Conservation (phyloP, 35 echinoderm and acorn worm genomes). For the Lytechinus variegatus region DNA sequence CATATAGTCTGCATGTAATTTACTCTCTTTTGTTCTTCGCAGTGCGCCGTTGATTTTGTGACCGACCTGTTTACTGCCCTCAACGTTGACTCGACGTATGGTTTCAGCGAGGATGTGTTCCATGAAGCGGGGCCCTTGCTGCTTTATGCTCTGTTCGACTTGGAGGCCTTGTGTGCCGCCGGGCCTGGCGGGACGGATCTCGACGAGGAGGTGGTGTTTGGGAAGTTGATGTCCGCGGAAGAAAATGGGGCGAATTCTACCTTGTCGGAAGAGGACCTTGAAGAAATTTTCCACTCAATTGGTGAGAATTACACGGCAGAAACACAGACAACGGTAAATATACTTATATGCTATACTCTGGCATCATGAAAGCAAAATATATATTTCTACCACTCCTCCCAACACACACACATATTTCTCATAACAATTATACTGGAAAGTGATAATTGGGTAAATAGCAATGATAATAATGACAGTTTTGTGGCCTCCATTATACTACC, state of each 20-base stretch:
- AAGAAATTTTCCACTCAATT: neutral
- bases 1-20: neutral
- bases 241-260: neutral
- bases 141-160: neutral
- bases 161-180: neutral
- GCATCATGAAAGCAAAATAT: no score
- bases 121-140: neutral
- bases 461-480: no score
- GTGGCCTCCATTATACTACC: no score
- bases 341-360: no score
- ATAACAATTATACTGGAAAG: no score
- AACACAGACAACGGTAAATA: neutral
- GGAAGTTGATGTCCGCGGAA: neutral
- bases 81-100: conserved; percentile 21
- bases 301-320: neutral
- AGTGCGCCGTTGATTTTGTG: conserved; percentile 1
- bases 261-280: neutral
- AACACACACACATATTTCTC: no score
- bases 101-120: neutral
- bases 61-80: conserved; percentile 28
- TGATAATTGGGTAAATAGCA: no score
- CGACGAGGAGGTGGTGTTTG: neutral
- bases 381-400: no score
- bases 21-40: neutral
- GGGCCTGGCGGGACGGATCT: neutral